Conservation (phyloP, 2,797 vertebrate species). For the Hydrocynus forskahlii region DNA sequence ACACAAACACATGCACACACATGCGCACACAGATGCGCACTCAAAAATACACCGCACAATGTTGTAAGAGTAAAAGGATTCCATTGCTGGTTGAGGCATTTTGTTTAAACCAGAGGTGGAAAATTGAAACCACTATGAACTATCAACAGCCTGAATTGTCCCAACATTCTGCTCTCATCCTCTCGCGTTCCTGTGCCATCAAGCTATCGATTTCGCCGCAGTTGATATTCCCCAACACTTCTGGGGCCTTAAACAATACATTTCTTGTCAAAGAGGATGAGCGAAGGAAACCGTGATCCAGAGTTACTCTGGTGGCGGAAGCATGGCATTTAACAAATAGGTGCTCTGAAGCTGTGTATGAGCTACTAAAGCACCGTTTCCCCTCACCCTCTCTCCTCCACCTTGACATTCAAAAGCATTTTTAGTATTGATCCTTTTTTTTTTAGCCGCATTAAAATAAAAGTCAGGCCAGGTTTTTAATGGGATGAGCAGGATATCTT, state of each 20-base stretch:
- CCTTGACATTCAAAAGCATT: slow-evolving; percentile 48
- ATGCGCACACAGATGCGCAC: no score
- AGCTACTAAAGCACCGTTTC: slow-evolving; percentile 32
- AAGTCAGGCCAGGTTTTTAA: slow-evolving; percentile 33
- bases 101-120: neutral
- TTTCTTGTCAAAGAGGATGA: slow-evolving; percentile 30
- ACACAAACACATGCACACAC: no score
- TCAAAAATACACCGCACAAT: neutral
- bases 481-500: slow-evolving; percentile 39
- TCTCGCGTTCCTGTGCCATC: neutral
- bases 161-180: slow-evolving; percentile 13
- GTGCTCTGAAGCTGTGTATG: slow-evolving; percentile 21
- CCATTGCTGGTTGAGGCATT: neutral
- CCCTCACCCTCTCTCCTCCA: slow-evolving; percentile 8
- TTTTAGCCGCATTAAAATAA: slow-evolving; percentile 38
- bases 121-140: slow-evolving; percentile 10
- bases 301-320: slow-evolving; percentile 26
- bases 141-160: neutral
- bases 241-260: slow-evolving; percentile 27
- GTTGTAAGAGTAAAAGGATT: neutral
- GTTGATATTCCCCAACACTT: slow-evolving; percentile 23
- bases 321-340: slow-evolving; percentile 42
- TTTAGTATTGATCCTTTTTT: slow-evolving; percentile 42
- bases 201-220: slow-evolving; percentile 12
- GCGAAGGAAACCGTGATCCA: slow-evolving; percentile 15